Base-by-base conservation (phyloP, 2,888 invertebrate species). In the Ectropis crepuscularia region DNA sequence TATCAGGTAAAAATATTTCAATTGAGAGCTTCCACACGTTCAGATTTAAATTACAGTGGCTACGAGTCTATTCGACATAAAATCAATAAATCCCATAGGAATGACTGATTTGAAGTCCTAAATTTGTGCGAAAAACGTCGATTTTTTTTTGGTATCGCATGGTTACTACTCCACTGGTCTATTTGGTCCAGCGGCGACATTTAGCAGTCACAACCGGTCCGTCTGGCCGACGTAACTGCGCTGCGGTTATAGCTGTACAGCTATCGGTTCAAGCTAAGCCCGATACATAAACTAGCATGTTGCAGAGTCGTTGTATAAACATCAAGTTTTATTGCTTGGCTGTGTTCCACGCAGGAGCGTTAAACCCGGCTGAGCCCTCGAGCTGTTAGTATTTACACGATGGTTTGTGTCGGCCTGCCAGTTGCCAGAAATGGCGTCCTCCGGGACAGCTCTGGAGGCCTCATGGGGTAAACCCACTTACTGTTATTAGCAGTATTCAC, bases 271-370 rank as follows among this genome's bases (percentile, higher is more conserved):
- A 80, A 80, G 78, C 77, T 82, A 80, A 80, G 77, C 79, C 77
- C 76, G 79, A 82, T 82, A 78, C 83, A 84, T 85, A 87, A 85
- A 85, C 85, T 82, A 83, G 84, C 81, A 79, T 81, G 81, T 80
- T 83, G 85, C 85, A 80, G 86, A 87, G 85, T 87, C 80, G 82
- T 80, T 85, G 83, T 88, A 88, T 87, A 89, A 90, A 91, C 92
- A 90, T 89, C 85, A 88, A 88, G 88, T 90, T 91, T 92, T 91
- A 92, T 91, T 88, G 89, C 87, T 92, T 92, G 92, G 92, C 92
- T 86, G 81, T 86, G 89, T 89, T 92, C 92, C 92, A 92, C 88
- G 88, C 87, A 85, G 80, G 86, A 82, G 82, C 85, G 86, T 88
- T 88, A 87, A 89, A 86, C 87, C 86, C 82, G 81, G 79, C 76